phyloP scores from a whole-genome alignment of 2,797 vertebrate species.

The Acanthiza pusilla region DNA sequence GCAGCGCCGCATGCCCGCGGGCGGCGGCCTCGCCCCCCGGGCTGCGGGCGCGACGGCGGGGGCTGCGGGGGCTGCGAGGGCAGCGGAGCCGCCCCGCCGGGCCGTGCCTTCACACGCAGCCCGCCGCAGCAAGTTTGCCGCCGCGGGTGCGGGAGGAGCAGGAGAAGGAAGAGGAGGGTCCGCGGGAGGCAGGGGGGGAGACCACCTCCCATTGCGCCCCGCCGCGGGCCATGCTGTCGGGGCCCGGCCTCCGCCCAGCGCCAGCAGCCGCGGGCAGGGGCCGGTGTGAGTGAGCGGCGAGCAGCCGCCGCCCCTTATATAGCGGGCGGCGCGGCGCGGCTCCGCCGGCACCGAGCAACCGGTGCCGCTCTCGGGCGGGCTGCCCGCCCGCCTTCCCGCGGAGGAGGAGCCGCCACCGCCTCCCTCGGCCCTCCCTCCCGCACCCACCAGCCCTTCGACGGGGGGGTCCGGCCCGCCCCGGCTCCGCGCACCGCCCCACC shows the following conservation, averaged over 20 bases:
- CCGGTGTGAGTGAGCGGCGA: neutral
- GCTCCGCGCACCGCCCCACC: neutral
- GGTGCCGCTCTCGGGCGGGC: neutral
- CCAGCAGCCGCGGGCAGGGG: neutral
- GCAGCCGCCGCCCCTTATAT: conserved; percentile 22
- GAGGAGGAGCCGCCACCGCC: neutral
- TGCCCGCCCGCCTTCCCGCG: neutral
- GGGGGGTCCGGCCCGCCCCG: neutral
- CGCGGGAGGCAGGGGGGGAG: neutral
- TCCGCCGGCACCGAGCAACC: neutral
- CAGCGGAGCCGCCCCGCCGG: neutral
- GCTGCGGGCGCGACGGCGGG: neutral
- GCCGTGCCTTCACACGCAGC: conserved; percentile 6
- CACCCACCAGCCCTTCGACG: neutral
- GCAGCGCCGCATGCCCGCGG: conserved; percentile 19
- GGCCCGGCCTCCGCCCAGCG: neutral
- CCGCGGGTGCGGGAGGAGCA: neutral
- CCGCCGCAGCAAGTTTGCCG: conserved; percentile 14
- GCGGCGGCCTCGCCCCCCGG: neutral
- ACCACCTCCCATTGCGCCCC: conserved; percentile 13
- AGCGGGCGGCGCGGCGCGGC: neutral
- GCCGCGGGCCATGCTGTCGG: conserved; percentile 21
- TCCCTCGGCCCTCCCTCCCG: neutral
- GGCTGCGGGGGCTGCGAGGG: neutral
- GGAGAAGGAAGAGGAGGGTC: conserved; percentile 7